phyloP scores from a whole-genome alignment of 2,888 invertebrate genomes.

The Iselma pallidipennis region DNA sequence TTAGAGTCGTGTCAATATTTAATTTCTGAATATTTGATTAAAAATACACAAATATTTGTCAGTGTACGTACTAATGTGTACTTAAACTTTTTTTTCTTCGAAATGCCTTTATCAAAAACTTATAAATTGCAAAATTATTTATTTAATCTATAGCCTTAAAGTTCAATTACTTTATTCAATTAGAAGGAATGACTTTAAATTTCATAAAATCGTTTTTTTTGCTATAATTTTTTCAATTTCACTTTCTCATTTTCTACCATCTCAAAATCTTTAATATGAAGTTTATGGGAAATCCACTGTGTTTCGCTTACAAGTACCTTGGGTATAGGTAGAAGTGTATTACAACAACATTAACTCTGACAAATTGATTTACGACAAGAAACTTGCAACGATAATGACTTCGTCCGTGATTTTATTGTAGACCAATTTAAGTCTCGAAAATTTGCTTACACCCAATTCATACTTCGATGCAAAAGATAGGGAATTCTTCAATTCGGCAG shows the following conservation, averaged over 20 bases:
- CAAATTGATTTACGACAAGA: constrained; percentile 8
- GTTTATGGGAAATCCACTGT: constrained; percentile 4
- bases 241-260: too few species aligned
- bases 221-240: too few species aligned
- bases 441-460: too few species aligned
- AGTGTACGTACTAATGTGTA: too few species aligned
- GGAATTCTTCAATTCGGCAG: too few species aligned
- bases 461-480: too few species aligned
- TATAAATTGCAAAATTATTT: neutral
- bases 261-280: neutral
- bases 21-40: neutral
- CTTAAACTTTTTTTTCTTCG: too few species aligned
- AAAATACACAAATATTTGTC: neutral
- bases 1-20: neutral
- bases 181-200: neutral
- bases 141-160: neutral
- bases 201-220: neutral
- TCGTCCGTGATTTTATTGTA: constrained; percentile 1
- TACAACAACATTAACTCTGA: constrained; percentile 8
- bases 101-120: too few species aligned
- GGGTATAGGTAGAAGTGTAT: constrained; percentile 1
- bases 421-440: neutral
- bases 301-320: constrained; percentile 2
- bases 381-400: constrained; percentile 4
- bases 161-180: neutral